A percentile compares a stretch with the other conserved stretches of the same genome.
Conservation (phyloP, 2,113 vertebrate genomes). For the Lepus americanus region DNA sequence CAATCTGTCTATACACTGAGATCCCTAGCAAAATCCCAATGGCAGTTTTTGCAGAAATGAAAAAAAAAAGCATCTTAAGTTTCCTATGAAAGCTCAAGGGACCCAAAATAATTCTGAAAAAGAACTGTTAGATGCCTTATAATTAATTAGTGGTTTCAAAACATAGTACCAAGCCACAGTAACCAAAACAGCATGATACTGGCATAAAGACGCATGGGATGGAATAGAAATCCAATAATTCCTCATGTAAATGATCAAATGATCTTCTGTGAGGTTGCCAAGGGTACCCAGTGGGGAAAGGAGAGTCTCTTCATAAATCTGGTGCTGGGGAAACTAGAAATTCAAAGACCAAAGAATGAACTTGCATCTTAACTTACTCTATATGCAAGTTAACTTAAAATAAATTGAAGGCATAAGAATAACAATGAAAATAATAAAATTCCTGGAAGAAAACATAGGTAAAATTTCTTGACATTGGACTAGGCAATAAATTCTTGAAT, state of each 20-base stretch:
- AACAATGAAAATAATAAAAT: neutral
- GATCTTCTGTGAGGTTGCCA: neutral
- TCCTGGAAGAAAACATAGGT: neutral
- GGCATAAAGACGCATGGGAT: neutral
- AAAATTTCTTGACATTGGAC: neutral
- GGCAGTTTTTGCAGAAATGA: neutral
- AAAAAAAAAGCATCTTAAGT: neutral
- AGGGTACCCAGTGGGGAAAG: neutral
- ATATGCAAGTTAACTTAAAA: neutral
- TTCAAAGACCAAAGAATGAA: neutral
- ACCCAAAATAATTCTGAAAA: neutral
- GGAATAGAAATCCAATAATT: neutral
- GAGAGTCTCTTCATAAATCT: neutral
- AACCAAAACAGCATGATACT: neutral
- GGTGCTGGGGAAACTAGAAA: neutral
- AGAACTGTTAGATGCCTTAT: neutral
- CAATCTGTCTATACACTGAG: neutral
- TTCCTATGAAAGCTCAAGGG: neutral
- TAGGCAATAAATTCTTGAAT: neutral
- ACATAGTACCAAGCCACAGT: neutral
- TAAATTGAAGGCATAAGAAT: neutral
- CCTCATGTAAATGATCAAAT: no score
- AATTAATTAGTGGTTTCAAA: neutral
- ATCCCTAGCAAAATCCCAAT: neutral
- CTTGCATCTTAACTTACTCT: neutral